Conservation (phyloP, 2,113 vertebrate species). For the Alouatta palliata region DNA sequence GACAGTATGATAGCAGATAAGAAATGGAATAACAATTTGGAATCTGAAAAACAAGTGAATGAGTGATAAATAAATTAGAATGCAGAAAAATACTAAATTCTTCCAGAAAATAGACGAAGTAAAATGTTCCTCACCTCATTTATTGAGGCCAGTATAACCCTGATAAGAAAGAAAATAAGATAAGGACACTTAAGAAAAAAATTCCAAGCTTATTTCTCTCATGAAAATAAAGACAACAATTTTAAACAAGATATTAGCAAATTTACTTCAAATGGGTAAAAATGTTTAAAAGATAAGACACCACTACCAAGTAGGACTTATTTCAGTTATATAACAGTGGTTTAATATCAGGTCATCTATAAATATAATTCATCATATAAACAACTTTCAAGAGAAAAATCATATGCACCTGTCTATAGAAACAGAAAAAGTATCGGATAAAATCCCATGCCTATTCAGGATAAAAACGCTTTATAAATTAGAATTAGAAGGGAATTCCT, state of each 20-base stretch:
- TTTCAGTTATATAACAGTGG: not conserved
- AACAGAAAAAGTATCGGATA: not conserved
- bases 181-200: not conserved
- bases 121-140: not conserved
- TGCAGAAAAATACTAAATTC: not conserved
- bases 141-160: not conserved
- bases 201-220: not conserved
- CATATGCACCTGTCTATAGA: not conserved
- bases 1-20: not conserved
- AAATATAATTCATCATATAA: not conserved
- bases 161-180: not conserved
- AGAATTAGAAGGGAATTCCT: not conserved
- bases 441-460: not conserved
- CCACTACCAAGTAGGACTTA: not conserved
- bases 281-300: not conserved
- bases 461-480: not conserved
- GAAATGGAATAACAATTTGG: not conserved
- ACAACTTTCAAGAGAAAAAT: not conserved
- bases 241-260: not conserved
- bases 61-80: not conserved
- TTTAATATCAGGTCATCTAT: not conserved
- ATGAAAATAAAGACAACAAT: not conserved
- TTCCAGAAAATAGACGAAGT: not conserved
- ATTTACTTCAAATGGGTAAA: not conserved
- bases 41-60: not conserved